Base-by-base conservation (phyloP, 2,113 vertebrate species). In the Climacteris rufus region DNA sequence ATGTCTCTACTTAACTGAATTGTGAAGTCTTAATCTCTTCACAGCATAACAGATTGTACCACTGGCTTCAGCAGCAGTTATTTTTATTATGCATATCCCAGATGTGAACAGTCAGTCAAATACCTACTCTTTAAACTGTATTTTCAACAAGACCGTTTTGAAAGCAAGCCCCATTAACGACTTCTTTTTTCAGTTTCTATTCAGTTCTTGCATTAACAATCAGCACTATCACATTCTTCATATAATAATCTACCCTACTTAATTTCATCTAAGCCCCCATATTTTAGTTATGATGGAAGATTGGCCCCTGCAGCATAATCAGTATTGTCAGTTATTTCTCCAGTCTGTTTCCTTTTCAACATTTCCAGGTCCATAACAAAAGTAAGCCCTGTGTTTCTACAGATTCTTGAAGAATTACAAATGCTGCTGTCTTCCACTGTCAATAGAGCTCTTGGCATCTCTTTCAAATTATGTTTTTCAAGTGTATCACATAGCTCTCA, bases 21-120 rank as follows among this genome's bases (percentile, higher is more conserved):
- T 70, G 83, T 2, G 0, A 86, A 93, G 53, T 81, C 89, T 56
- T 95, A 93, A 94, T 90, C 92, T 95, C 90, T 87, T 83, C 61
- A 59, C 5, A 66, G 90, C n/a, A 27, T 30, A 94, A 83, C 95
- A 93, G 88, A 94, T 33, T 94, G 90, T 49, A 83, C 57, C 59
- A 35, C 19, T 68, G 68, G 59, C 39, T 88, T 80, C 81, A 86
- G 39, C 35, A 83, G 76, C 79, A 95, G 72, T 63, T 80, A 87
- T 87, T 95, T 94, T 91, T 84, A 59, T 50, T 89, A 75, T 20
- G 23, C 31, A 30, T 25, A 71, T 65, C 39, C 80, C 79, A 77
- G 75, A 86, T 31, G 15, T 14, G 16, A 92, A 57, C 30, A 77
- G 60, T 12, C 52, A 92, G 45, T 56, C 33, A 89, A 82, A 90